A percentile compares a stretch with the other conserved stretches of the same genome.
Evolutionary conservation across 2,113 vertebrate genomes (phyloP).

Genomic region (Hoplias malabaricus): DNA sequence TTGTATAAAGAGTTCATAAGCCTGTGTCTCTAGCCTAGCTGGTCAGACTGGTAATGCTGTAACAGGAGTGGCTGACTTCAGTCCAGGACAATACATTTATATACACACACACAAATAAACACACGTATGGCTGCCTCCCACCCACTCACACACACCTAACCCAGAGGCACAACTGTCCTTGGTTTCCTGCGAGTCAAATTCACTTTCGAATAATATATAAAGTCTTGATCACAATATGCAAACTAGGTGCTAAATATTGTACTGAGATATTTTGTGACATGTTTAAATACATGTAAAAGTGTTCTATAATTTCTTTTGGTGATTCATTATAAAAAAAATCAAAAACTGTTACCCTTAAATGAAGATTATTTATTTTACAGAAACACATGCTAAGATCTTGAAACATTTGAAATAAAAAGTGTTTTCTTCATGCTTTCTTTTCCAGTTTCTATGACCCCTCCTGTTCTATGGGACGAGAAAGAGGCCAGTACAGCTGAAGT

Average conservation of each 20-base stretch:
- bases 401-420: neutral
- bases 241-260: neutral
- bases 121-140: constrained; percentile 25
- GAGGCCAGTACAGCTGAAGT: constrained; percentile 72
- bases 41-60: constrained; percentile 70
- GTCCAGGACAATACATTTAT: constrained; percentile 44
- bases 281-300: neutral
- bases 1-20: constrained; percentile 66
- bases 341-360: neutral
- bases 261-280: too few species aligned
- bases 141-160: constrained; percentile 49
- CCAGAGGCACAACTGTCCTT: constrained; percentile 43
- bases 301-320: neutral
- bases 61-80: constrained; percentile 56
- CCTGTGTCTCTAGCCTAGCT: constrained; percentile 71
- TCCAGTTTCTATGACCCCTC: constrained; percentile 65
- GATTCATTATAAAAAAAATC: neutral
- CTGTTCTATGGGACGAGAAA: constrained; percentile 49
- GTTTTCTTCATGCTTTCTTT: constrained; percentile 8
- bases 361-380: too few species aligned
- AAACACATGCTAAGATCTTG: neutral
- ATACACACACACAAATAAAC: constrained; percentile 19
- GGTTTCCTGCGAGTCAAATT: constrained; percentile 35
- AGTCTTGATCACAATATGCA: constrained; percentile 9
- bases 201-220: constrained; percentile 31